Base-by-base conservation (phyloP, 2,113 vertebrate species). In the Silurus meridionalis region DNA sequence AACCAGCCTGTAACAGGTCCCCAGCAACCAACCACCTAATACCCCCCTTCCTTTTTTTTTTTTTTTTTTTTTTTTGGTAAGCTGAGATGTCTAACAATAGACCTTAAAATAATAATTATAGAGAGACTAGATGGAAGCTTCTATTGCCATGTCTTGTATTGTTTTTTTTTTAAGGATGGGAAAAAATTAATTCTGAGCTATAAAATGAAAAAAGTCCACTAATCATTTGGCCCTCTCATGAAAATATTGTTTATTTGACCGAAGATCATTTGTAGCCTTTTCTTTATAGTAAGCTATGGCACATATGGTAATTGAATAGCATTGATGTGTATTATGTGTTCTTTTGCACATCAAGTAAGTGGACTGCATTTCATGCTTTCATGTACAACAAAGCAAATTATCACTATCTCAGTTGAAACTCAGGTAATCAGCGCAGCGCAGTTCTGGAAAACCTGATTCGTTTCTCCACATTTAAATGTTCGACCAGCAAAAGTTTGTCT, bases 231-330 rank as follows among this genome's bases (percentile, higher is more conserved):
- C 23, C 48, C 14, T 28, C 4, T 6, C 1, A n/a, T 57, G 14
- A n/a, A 57, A 71, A 87, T 60, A 37, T 52, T 82, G 64, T 86
- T 85, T 90, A 75, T 84, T 83, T 86, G 53, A 67, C 48, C 53
- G 74, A 37, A 19, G 85, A 52, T 71, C 91, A 91, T 88, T 90
- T 92, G 89, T 91, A 91, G 84, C 55, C 46, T 15, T 71, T 81
- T 80, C 87, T 89, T 78, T 37, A 87, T 78, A 89, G 48, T 72
- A 85, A 84, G 80, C 82, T 87, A 79, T 83, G 80, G 37, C 37
- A 37, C 2, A 37, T 84, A 85, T 87, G 60, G 21, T 83, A 58
- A 86, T 83, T 50, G 77, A 69, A 37, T 63, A 55, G 15, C 74
- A 80, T 85, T 87, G 87, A 72, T 37, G 71, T 66, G 71, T 80